Conservation (phyloP, 2,113 vertebrate species). For the Vulpes ferrilata region DNA sequence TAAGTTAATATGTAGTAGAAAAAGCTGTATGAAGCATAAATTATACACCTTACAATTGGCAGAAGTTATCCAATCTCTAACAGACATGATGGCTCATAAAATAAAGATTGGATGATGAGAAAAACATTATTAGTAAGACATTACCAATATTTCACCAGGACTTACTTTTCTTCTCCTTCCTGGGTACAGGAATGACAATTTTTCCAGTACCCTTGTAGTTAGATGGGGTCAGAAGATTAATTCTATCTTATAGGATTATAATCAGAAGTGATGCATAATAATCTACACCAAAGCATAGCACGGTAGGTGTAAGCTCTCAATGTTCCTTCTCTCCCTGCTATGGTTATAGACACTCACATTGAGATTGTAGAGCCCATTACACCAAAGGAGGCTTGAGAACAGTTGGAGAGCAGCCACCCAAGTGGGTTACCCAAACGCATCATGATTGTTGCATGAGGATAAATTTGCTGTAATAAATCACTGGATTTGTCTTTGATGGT, state of each 20-base stretch:
- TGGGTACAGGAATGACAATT: background rate
- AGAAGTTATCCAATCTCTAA: background rate
- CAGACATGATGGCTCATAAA: background rate
- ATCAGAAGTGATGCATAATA: background rate
- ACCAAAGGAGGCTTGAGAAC: background rate
- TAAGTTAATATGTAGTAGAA: background rate
- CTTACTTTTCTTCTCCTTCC: background rate
- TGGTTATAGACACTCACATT: background rate
- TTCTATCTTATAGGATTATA: background rate
- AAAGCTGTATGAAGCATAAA: background rate
- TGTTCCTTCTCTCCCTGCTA: background rate
- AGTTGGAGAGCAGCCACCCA: background rate
- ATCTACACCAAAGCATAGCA: background rate
- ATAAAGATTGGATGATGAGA: background rate
- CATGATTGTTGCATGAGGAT: background rate
- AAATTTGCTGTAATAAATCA: background rate
- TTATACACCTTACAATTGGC: background rate
- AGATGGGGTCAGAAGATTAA: background rate
- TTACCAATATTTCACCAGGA: background rate
- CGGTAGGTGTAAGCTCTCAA: background rate
- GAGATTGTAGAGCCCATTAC: background rate
- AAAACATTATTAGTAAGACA: background rate
- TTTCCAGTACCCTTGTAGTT: background rate
- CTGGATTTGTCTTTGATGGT: background rate
- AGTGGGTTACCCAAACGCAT: rapidly evolving